Evolutionary conservation across 37 sponge, comb jelly and placozoan genomes (phyloP).

Genomic region (Aplysina aerophoba): DNA sequence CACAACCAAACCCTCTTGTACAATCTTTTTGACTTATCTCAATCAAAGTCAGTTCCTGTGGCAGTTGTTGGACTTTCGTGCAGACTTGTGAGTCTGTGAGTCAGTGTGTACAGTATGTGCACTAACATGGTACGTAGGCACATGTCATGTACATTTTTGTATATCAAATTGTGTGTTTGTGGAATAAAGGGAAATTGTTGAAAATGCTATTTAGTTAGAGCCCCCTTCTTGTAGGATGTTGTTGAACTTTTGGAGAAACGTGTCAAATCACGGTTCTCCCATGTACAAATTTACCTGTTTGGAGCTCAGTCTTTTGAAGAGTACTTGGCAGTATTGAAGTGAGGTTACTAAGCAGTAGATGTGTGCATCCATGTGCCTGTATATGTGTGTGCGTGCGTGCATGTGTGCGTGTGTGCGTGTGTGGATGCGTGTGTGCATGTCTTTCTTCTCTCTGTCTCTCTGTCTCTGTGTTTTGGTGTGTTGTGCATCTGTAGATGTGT

Average conservation of each 20-base stretch:
- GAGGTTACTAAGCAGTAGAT: not conserved
- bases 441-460: too few relatives aligned
- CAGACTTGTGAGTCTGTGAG: conserved; percentile 59
- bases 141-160: too few relatives aligned
- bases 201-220: not conserved
- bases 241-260: conserved; percentile 93
- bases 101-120: conserved; percentile 16
- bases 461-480: too few relatives aligned
- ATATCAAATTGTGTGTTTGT: too few relatives aligned
- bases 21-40: conserved; percentile 52
- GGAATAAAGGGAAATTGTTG: not conserved
- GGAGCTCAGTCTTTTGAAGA: conserved; percentile 64
- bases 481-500: too few relatives aligned
- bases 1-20: conserved; percentile 93
- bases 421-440: too few relatives aligned
- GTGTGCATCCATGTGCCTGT: not conserved
- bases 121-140: not conserved
- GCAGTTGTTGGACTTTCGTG: conserved; percentile 86
- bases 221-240: conserved; percentile 70
- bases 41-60: conserved; percentile 51
- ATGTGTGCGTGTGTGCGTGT: too few relatives aligned
- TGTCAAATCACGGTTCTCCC: conserved; percentile 93
- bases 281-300: conserved; percentile 72
- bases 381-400: too few relatives aligned
- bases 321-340: conserved; percentile 49